These are phyloP conservation scores for Remorina albescens DNA, from an alignment of 2,797 vertebrate species.

Conservation along the genomic window DNA sequence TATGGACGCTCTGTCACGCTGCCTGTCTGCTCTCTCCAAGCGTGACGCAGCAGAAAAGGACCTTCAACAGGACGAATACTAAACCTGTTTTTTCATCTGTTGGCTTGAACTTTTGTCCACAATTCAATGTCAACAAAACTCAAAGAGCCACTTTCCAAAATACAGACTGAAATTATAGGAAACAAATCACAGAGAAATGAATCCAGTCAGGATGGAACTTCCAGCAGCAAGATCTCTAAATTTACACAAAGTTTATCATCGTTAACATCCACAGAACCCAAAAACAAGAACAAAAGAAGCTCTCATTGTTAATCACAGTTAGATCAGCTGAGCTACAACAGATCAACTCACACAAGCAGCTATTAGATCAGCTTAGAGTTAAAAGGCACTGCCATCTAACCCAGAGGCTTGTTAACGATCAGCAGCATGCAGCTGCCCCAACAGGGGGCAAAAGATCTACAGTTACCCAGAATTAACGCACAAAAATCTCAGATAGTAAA, in stretches of 20 bases:
- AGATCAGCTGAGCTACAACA: too few species aligned
- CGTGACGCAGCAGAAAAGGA: background rate
- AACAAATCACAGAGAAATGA: background rate
- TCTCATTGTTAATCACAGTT: background rate
- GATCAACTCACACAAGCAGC: constrained; percentile 9
- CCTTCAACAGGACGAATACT: background rate
- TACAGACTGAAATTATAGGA: too few species aligned
- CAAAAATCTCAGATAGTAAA: too few species aligned
- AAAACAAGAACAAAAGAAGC: background rate
- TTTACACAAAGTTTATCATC: background rate
- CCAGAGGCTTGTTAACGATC: constrained; percentile 43
- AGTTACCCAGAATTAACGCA: constrained; percentile 82
- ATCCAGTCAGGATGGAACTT: background rate
- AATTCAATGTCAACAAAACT: too few species aligned
- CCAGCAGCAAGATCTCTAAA: too few species aligned
- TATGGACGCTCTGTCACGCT: background rate
- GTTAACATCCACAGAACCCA: background rate
- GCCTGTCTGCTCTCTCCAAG: background rate
- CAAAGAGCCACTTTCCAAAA: too few species aligned
- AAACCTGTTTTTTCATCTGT: too few species aligned
- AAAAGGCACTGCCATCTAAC: constrained; percentile 36
- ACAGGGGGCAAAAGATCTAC: constrained; percentile 43
- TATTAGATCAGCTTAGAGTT: constrained; percentile 10
- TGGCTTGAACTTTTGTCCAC: too few species aligned
- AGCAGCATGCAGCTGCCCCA: constrained; percentile 59